phyloP scores from a whole-genome alignment of 2,888 invertebrate genomes.

The Xylota sylvarum region DNA sequence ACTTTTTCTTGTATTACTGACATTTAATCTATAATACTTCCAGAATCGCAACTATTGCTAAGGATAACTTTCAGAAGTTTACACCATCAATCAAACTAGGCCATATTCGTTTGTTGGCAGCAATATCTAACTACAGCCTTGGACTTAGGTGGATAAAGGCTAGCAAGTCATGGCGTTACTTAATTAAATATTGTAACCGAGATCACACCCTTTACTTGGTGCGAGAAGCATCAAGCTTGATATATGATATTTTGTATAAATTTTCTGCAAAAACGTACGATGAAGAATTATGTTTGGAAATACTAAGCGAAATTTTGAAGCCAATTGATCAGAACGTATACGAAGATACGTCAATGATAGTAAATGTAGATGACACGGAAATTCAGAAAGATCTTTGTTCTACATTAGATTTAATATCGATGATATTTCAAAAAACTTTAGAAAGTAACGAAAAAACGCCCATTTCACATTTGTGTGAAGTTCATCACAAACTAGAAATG shows the following conservation, averaged over 20 bases:
- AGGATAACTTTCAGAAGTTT: conserved; percentile 80
- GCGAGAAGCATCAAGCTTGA: conserved; percentile 88
- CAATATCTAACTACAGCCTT: conserved; percentile 87
- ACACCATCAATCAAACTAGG: conserved; percentile 89
- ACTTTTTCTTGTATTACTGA: no score
- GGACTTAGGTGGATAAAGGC: conserved; percentile 89
- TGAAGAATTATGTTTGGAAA: conserved; percentile 86
- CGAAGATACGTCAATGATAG: conserved; percentile 81
- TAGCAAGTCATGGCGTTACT: conserved; percentile 88
- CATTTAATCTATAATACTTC: conserved; percentile 5
- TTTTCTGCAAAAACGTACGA: conserved; percentile 84
- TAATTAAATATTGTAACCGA: conserved; percentile 87
- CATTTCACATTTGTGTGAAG: conserved; percentile 82
- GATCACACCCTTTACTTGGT: conserved; percentile 90
- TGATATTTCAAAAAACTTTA: conserved; percentile 86
- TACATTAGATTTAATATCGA: conserved; percentile 86
- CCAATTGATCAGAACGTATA: conserved; percentile 87
- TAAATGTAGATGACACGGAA: conserved; percentile 85
- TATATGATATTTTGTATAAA: conserved; percentile 87
- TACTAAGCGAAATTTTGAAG: conserved; percentile 86
- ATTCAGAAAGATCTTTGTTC: conserved; percentile 86
- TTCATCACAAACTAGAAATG: conserved; percentile 81
- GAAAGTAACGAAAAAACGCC: conserved; percentile 84
- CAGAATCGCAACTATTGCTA: conserved; percentile 80
- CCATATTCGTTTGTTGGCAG: conserved; percentile 87